Conservation (phyloP, 1,140 invertebrate species). For the Cepaea nemoralis region DNA sequence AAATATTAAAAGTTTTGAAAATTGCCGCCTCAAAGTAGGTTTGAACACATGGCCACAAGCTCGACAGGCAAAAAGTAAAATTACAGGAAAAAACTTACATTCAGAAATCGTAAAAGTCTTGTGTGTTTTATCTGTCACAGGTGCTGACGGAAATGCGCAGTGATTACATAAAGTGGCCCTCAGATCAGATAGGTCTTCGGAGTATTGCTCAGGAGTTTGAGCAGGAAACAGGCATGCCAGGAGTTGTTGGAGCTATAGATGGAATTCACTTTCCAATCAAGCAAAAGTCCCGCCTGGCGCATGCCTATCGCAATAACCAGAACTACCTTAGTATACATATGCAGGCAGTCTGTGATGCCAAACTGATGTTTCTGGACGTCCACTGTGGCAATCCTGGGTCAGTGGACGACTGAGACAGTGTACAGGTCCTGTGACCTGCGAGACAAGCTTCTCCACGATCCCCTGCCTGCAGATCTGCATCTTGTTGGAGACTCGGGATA, state of each 20-base stretch:
- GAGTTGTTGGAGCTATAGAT: conserved; percentile 71
- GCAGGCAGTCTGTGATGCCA: conserved; percentile 64
- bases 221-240: conserved; percentile 49
- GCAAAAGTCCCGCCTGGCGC: conserved; percentile 67
- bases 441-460: conserved; percentile 40
- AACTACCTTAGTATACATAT: conserved; percentile 70
- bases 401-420: conserved; percentile 51
- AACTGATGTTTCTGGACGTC: conserved; percentile 65
- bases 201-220: conserved; percentile 43
- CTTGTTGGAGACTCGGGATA: conserved; percentile 41
- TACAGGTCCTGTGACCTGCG: conserved; percentile 40
- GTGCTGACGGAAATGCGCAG: conserved; percentile 41
- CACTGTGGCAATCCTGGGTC: conserved; percentile 69
- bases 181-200: conserved; percentile 33
- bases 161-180: conserved; percentile 37
- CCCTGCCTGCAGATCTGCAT: conserved; percentile 36
- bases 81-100: too few relatives aligned
- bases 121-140: conserved; percentile 20
- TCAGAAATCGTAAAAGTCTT: too few relatives aligned
- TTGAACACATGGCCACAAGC: too few relatives aligned
- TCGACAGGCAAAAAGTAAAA: too few relatives aligned
- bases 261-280: conserved; percentile 72
- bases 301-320: conserved; percentile 71
- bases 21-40: too few relatives aligned
- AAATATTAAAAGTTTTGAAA: too few relatives aligned